Evolutionary conservation across 2,888 invertebrate species (phyloP).

Genomic region (Brachyopa scutellaris): DNA sequence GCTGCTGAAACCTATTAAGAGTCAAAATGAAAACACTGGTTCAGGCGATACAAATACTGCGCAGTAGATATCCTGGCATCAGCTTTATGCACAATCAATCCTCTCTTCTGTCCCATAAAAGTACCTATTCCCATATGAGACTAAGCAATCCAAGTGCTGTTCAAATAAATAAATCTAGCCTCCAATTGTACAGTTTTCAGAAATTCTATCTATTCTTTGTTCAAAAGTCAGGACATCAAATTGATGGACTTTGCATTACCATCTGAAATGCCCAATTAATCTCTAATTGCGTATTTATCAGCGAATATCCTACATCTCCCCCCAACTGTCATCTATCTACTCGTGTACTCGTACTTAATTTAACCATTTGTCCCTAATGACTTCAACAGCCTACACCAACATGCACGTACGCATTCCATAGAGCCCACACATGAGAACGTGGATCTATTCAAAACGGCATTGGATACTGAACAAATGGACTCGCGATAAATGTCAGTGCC

Average conservation of each 20-base stretch:
- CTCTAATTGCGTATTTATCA: slow-evolving; percentile 8
- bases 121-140: too few species aligned
- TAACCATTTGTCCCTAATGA: slow-evolving; percentile 46
- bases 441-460: background rate
- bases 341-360: too few species aligned
- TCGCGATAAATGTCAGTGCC: slow-evolving; percentile 55
- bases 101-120: too few species aligned
- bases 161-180: too few species aligned
- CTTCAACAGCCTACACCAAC: slow-evolving; percentile 14
- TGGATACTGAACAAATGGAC: slow-evolving; percentile 11
- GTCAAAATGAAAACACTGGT: too few species aligned
- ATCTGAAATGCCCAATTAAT: background rate
- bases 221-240: background rate
- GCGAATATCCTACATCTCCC: slow-evolving; percentile 4
- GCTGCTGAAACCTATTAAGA: too few species aligned
- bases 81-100: too few species aligned
- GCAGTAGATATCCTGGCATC: too few species aligned
- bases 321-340: background rate
- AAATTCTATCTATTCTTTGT: too few species aligned
- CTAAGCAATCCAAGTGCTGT: too few species aligned
- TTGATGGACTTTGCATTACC: background rate
- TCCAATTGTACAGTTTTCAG: too few species aligned
- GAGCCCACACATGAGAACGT: slow-evolving; percentile 18
- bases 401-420: background rate
- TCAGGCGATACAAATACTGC: too few species aligned